Percentiles rank a stretch among this genome's conserved stretches.
Evolutionary conservation across 2,113 vertebrate genomes (phyloP).

Genomic region (Galbula dea): DNA sequence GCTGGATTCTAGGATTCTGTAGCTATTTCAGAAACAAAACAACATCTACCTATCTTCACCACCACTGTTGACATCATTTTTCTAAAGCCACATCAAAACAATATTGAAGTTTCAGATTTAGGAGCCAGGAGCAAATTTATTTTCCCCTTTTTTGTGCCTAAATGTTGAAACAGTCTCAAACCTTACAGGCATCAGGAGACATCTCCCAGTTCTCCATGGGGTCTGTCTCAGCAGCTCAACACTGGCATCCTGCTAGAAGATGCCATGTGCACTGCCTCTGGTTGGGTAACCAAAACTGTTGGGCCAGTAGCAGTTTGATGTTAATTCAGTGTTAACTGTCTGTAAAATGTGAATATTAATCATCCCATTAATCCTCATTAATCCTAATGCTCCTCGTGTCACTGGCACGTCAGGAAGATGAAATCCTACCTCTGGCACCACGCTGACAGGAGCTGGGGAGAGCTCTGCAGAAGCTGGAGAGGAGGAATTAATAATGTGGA

Average conservation of each 20-base stretch:
- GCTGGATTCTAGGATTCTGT: too few species aligned
- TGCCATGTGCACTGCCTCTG: neutral
- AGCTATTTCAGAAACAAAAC: neutral
- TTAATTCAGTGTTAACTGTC: neutral
- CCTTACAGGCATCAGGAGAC: rapidly evolving
- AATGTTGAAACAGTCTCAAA: rapidly evolving
- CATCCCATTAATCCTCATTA: constrained; percentile 20
- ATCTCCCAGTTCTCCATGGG: neutral
- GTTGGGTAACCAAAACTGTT: neutral
- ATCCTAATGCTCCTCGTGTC: neutral
- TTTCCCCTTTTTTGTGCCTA: neutral
- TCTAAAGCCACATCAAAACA: neutral
- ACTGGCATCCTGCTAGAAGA: neutral
- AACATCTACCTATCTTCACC: rapidly evolving
- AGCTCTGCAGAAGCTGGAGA: neutral
- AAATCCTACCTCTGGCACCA: neutral
- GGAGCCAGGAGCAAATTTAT: neutral
- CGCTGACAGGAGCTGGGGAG: rapidly evolving
- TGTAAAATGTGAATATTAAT: constrained; percentile 16
- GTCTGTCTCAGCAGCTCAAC: neutral
- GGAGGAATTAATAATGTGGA: neutral
- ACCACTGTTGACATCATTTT: neutral
- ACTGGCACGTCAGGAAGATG: neutral
- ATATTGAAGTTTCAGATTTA: neutral
- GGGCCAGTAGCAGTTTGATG: neutral